Conservation (phyloP, 2,797 vertebrate genomes). For the Sebastes minor region DNA sequence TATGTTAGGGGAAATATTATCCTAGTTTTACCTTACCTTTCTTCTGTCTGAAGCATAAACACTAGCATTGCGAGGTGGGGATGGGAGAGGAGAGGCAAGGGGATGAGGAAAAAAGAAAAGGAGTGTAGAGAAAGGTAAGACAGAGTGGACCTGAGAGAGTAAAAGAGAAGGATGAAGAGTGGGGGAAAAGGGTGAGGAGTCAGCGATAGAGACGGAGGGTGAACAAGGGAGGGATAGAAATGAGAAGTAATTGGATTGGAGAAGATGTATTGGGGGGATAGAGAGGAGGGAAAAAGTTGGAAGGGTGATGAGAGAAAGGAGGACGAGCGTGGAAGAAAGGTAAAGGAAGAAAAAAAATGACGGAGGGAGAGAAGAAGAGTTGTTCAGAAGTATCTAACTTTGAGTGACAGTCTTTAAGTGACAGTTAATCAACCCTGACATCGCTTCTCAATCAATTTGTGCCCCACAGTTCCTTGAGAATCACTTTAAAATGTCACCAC, state of each 20-base stretch:
- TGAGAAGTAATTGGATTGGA: background rate
- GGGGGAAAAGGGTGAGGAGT: background rate
- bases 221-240: background rate
- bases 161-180: background rate
- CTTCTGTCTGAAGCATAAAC: constrained; percentile 77
- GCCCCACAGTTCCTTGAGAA: background rate
- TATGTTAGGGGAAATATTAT: constrained; percentile 84
- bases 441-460: background rate
- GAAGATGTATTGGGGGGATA: too few species aligned
- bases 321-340: background rate
- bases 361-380: background rate
- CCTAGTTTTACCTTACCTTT: constrained; percentile 83
- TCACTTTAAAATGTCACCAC: constrained; percentile 10
- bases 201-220: background rate
- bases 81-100: constrained; percentile 30
- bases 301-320: background rate
- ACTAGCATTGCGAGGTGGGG: constrained; percentile 49
- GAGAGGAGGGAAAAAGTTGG: background rate
- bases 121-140: constrained; percentile 4
- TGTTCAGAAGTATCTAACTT: background rate
- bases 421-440: background rate
- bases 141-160: constrained; percentile 15
- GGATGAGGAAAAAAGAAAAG: background rate
- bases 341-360: background rate
- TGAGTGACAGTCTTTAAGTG: background rate